Base-by-base conservation (phyloP, 2,888 invertebrate species). In the Epinotia brunnichana region DNA sequence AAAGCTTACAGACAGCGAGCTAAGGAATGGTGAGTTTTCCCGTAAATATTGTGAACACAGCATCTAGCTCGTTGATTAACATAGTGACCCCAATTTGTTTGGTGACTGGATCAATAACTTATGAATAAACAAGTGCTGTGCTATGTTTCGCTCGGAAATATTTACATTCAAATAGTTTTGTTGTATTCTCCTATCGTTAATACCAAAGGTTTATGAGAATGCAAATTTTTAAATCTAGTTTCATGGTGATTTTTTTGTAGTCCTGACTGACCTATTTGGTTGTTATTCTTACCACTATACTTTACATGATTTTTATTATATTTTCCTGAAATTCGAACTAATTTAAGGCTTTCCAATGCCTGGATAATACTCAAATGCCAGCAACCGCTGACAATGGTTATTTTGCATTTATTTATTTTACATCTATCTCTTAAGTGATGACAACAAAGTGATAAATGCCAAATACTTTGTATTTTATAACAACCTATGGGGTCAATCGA, bases 1-100 rank as follows among this genome's bases (percentile, higher is more conserved):
- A 96, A 96, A 87, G 97, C 98, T 3, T 99, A 98, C 85, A 97
- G 97, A 85, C 95, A 96, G 85, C 94, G 98, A 77, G 98, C 97
- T 19, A 98, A 97, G 89, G 97, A 98, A 95, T 98, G 98, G 98
- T 97, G 88, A 91, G 90, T 84, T 71, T 74, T 24, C 54, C 19
- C 19, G 24, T 60, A 39, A 41, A 70, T 21, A 17, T 57, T 63
- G 48, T 39, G 35, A n/a, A 57, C 57, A 11, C 19, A 68, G 48
- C n/a, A 57, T 70, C 53, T 39, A 69, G 13, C 17, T 61, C 44
- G 60, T 56, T 15, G 48, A 60, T 70, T 24, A 54, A 29, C 13
- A 24, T 4, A 59, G 41, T 73, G 48, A 57, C 68, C 68, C 70
- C 56, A 48, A 62, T 69, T 70, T 69, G 53, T 69, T 29, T 54